Conservation (phyloP, 2,797 vertebrate genomes). For the Hirundo rustica region DNA sequence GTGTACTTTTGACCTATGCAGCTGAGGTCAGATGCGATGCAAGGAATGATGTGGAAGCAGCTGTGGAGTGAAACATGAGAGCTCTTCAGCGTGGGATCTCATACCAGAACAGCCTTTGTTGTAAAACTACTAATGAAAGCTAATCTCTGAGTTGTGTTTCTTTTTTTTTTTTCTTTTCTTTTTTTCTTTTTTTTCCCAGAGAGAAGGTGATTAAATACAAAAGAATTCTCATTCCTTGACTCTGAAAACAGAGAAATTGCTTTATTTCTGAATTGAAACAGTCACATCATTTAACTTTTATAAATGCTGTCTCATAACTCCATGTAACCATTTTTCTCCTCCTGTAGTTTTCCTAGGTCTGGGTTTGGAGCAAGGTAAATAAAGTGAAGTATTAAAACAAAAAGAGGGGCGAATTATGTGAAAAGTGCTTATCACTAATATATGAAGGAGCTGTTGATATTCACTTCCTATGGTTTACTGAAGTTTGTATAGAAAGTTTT, state of each 20-base stretch:
- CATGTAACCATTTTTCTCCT: not conserved
- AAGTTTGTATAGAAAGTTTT: not conserved
- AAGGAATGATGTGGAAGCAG: not conserved
- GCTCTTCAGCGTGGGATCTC: not conserved
- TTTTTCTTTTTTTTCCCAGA: not conserved
- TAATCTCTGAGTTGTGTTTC: not conserved
- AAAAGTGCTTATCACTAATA: not conserved
- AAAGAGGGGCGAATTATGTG: fast-evolving
- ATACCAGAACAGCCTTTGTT: not conserved
- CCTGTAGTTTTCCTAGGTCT: not conserved
- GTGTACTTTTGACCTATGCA: not conserved
- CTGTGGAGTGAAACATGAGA: not conserved
- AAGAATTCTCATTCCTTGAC: not conserved
- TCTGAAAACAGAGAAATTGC: not conserved
- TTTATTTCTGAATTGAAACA: not conserved
- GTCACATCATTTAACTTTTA: not conserved
- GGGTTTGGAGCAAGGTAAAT: not conserved
- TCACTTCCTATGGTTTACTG: fast-evolving
- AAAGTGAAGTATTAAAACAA: not conserved
- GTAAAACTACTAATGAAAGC: not conserved
- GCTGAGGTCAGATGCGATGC: not conserved
- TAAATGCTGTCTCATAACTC: not conserved
- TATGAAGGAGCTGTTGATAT: not conserved
- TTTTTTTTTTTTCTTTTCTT: not conserved
- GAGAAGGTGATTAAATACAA: not conserved